Percentiles rank a stretch among this genome's conserved stretches.
Evolutionary conservation across 2,888 invertebrate genomes (phyloP).

Genomic region (Diaperis boleti): DNA sequence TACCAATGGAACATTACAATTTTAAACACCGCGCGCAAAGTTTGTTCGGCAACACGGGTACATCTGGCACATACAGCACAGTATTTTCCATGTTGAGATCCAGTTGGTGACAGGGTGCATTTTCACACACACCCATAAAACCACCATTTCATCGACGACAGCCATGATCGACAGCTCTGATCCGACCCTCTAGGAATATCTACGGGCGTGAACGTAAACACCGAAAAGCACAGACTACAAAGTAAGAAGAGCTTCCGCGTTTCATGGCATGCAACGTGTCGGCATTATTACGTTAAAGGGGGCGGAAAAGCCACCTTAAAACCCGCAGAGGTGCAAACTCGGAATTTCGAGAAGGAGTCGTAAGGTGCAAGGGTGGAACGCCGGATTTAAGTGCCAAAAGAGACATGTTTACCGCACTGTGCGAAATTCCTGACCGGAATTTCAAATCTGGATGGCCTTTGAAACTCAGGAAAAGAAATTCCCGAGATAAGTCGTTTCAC

Average conservation of each 20-base stretch:
- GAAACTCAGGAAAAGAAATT: no score
- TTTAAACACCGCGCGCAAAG: no score
- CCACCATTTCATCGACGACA: constrained; percentile 5
- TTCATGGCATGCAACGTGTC: background rate
- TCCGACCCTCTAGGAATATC: constrained; percentile 12
- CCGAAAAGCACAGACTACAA: background rate
- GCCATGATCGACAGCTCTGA: background rate
- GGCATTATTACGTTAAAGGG: background rate
- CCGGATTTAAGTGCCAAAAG: background rate
- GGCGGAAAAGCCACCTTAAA: constrained; percentile 5
- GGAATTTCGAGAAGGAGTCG: background rate
- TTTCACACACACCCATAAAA: no score
- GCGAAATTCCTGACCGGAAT: constrained; percentile 6
- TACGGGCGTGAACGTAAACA: constrained; percentile 6
- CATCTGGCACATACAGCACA: no score
- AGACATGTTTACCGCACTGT: background rate
- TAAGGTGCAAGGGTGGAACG: background rate
- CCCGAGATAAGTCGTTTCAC: no score
- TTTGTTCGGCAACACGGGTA: no score
- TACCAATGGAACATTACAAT: no score
- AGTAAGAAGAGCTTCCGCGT: constrained; percentile 7
- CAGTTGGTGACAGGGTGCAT: no score
- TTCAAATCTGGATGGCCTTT: background rate
- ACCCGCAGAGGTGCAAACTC: background rate
- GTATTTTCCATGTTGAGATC: no score